A percentile compares a stretch with the other conserved stretches of the same genome.
phyloP scores from a whole-genome alignment of 2,113 vertebrate species.

The Misgurnus mizolepis region DNA sequence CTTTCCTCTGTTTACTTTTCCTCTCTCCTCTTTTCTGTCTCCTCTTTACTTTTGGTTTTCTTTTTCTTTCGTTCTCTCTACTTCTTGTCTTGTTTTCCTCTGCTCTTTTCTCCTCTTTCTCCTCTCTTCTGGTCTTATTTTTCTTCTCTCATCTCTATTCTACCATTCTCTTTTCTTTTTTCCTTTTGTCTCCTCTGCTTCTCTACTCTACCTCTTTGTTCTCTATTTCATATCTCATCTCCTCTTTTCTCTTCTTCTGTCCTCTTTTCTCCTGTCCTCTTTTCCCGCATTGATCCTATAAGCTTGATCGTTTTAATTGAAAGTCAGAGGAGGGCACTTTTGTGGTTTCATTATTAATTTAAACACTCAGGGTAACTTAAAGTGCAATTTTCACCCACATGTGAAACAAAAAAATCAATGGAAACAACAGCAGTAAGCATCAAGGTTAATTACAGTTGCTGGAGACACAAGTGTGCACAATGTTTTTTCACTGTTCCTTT shows the following conservation, averaged over 20 bases:
- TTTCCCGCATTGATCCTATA: slow-evolving; percentile 54
- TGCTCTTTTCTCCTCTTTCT: slow-evolving; percentile 7
- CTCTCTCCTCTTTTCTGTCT: too few relatives aligned
- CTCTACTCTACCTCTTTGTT: slow-evolving; percentile 19
- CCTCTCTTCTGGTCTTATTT: slow-evolving; percentile 14
- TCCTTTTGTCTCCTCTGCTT: neutral
- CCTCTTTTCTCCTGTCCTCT: neutral
- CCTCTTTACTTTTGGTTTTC: too few relatives aligned
- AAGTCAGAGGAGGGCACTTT: slow-evolving; percentile 80
- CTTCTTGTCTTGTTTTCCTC: too few relatives aligned
- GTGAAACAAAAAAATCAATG: slow-evolving; percentile 85
- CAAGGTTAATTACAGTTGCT: slow-evolving; percentile 67
- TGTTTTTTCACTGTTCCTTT: slow-evolving; percentile 32
- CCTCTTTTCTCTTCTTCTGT: neutral
- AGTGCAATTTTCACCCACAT: slow-evolving; percentile 84
- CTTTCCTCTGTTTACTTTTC: too few relatives aligned
- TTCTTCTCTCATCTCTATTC: too few relatives aligned
- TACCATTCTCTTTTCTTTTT: slow-evolving; percentile 22
- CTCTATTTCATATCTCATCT: neutral
- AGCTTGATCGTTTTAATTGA: slow-evolving; percentile 80
- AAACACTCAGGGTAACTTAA: slow-evolving; percentile 83
- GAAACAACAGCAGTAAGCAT: slow-evolving; percentile 71
- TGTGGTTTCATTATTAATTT: slow-evolving; percentile 84
- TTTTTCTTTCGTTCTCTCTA: too few relatives aligned
- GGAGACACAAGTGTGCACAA: slow-evolving; percentile 42